Conservation (phyloP, 2,888 invertebrate genomes). For the Apamea anceps region DNA sequence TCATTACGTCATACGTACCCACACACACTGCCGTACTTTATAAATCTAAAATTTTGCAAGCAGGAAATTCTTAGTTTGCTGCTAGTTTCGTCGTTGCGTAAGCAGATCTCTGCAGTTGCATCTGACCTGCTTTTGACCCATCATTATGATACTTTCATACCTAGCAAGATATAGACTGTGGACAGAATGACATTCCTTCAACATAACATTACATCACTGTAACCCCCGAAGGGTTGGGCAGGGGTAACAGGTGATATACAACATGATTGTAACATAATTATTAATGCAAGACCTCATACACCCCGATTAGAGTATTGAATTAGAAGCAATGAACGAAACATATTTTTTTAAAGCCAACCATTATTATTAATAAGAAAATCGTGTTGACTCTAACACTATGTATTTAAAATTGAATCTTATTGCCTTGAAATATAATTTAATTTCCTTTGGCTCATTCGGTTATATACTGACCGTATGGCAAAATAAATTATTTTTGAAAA, state of each 20-base stretch:
- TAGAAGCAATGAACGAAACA: too few relatives aligned
- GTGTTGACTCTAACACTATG: too few relatives aligned
- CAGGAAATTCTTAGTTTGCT: slow-evolving; percentile 63
- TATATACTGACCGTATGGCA: too few relatives aligned
- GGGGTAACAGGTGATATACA: not conserved
- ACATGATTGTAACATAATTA: too few relatives aligned
- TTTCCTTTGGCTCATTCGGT: too few relatives aligned
- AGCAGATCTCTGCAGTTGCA: slow-evolving; percentile 64
- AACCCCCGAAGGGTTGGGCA: not conserved
- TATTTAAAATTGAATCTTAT: too few relatives aligned
- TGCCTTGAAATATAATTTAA: too few relatives aligned
- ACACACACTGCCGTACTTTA: slow-evolving; percentile 18
- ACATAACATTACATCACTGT: not conserved
- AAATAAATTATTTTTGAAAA: too few relatives aligned
- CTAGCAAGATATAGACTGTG: slow-evolving; percentile 12
- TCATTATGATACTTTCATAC: slow-evolving; percentile 57
- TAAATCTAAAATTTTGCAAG: slow-evolving; percentile 64
- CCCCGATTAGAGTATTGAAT: too few relatives aligned
- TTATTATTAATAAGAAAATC: too few relatives aligned
- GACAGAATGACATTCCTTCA: slow-evolving; percentile 10
- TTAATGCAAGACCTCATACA: too few relatives aligned
- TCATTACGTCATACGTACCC: slow-evolving; percentile 7
- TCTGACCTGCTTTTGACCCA: slow-evolving; percentile 67
- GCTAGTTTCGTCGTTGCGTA: slow-evolving; percentile 59
- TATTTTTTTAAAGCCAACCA: too few relatives aligned